Base-by-base conservation (phyloP, 2,797 vertebrate species). In the Pogonophryne albipinna region DNA sequence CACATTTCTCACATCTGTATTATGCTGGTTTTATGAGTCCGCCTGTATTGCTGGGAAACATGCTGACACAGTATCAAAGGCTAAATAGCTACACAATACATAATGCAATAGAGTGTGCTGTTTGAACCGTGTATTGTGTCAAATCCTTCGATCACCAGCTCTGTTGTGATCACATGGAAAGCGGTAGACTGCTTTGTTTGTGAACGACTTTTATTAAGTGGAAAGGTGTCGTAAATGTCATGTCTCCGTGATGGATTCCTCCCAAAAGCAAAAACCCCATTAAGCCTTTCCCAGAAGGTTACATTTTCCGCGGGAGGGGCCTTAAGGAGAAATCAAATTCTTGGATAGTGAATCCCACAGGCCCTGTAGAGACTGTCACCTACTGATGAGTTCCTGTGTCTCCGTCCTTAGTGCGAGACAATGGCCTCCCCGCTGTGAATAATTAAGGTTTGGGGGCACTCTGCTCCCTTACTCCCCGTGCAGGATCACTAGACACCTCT, bases 221-320 rank as follows among this genome's bases (percentile, higher is more conserved):
- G 49, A 79, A 80, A 78, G 53, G 77, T 82, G 83, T 61, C 44
- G 62, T 83, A 90, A 92, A 91, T 89, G 89, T 89, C 87, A 86
- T 46, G 75, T 83, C 80, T 76, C 67, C n/a, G 55, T 86, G 85
- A 90, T 89, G 59, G 84, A 88, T 87, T 75, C 52, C 66, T 71
- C 78, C 79, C 80, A 74, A 71, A 80, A 84, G 84, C 52, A 42
- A 58, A 74, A 85, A 89, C 9, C 66, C 67, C 64, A 90, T 91
- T 87, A 89, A 75, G 76, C 62, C 58, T 12, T 78, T 82, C 80
- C 83, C 74, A 82, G 80, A 88, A 76, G 91, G 80, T 88, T 78
- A 62, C 64, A 47, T 79, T 78, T 77, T 64, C 65, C 53, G 58
- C 11, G 6, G 20, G 80, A 77, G 59, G 62, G 53, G 78, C 82